Base-by-base conservation (phyloP, 2,113 vertebrate genomes). In the Cynopterus brachyotis region DNA sequence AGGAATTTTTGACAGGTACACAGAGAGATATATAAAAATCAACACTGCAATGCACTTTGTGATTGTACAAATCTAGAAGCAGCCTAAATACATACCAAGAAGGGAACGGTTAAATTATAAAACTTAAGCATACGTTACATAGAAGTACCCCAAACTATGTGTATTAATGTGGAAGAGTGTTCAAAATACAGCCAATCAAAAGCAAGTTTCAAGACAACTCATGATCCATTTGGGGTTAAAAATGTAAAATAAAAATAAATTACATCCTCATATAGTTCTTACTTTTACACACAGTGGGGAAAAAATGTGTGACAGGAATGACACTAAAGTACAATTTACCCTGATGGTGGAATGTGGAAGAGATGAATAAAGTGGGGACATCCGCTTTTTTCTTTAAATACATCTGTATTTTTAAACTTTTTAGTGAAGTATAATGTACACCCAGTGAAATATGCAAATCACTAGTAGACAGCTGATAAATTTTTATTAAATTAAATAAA, bases 211-310 rank as follows among this genome's bases (percentile, higher is more conserved):
- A 87, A 73, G 64, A 73, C 16, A 91, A 92, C 53, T 3, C 16
- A 64, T 95, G 42, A 82, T 17, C 26, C 1, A 20, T 42, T 59
- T 62, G 5, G 26, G 6, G 9, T 55, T 89, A 66, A 85, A 94
- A 67, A 82, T 30, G 5, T 91, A 82, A 89, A 89, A 83, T 69
- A 53, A 89, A 82, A 91, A 91, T 72, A 76, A 79, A 85, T 50
- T 24, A 59, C 11, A 42, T 53, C 7, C 45, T 87, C 50, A 45
- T 19, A 19, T 32, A 87, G 10, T 79, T 86, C 62, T 69, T 69
- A 30, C 0, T 89, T 89, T 37, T 89, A n/a, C 19, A 86, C 11
- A 28, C 26, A 42, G 22, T 59, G 57, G 59, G 26, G 22, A 1
- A 13, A 60, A 60, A 32, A 45, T 10, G 26, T 57, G 24, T 60